Percentiles rank a stretch among this genome's conserved stretches.
Evolutionary conservation across 2,113 vertebrate species (phyloP).

Genomic region (Brachyhypopomus gauderio): DNA sequence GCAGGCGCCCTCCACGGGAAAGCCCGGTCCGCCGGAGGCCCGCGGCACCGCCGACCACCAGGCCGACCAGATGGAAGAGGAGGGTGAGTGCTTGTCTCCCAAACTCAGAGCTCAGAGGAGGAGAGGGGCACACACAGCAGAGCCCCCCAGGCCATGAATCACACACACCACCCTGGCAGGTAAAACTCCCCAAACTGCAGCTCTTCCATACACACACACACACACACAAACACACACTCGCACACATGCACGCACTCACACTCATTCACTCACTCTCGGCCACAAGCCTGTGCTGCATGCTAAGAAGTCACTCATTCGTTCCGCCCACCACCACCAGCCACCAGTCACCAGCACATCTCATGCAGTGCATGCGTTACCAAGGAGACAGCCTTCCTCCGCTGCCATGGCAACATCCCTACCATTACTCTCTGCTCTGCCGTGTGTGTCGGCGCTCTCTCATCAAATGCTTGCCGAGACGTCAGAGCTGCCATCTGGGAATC

Average conservation of each 20-base stretch:
- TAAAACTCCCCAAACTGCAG: constrained; percentile 64
- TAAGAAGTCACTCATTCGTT: no score
- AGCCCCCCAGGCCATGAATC: constrained; percentile 73
- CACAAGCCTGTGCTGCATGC: no score
- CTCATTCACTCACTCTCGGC: no score
- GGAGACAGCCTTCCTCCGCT: constrained; percentile 13
- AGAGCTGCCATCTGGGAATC: constrained; percentile 21
- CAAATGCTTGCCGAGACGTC: constrained; percentile 25
- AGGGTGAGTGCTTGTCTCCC: constrained; percentile 88
- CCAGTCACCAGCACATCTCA: constrained; percentile 47
- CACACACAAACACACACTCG: not conserved
- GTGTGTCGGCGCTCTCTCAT: constrained; percentile 41
- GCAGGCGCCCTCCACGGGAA: constrained; percentile 72
- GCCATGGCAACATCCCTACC: constrained; percentile 39
- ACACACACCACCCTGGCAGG: constrained; percentile 71
- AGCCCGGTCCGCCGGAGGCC: constrained; percentile 20
- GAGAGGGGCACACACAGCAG: constrained; percentile 68
- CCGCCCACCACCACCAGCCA: constrained; percentile 32
- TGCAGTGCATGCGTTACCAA: constrained; percentile 39
- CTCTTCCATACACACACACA: constrained; percentile 26
- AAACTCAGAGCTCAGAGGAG: constrained; percentile 79
- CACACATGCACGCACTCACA: constrained; percentile 2
- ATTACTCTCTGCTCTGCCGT: constrained; percentile 41
- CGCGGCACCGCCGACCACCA: constrained; percentile 53
- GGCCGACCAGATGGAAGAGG: constrained; percentile 77